Evolutionary conservation across 2,888 invertebrate genomes (phyloP), one percentile per base, ranked within the genome.

Genomic region (Chromoteleia sp.): DNA sequence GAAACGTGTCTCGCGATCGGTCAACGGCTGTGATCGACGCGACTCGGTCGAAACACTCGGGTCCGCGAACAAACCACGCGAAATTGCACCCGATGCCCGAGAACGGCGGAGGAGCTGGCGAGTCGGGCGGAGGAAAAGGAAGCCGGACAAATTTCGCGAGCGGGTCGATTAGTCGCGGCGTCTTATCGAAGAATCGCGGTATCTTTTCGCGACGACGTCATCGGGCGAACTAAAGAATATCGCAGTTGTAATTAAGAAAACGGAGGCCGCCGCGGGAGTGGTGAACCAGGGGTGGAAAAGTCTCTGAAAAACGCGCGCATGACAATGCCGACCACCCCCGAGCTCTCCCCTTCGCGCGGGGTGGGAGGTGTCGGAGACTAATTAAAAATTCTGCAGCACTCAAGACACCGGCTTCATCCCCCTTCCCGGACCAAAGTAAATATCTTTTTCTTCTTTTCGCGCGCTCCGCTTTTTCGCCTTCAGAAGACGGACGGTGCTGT

Each of bases 221-320:
- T 90, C 89, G 88, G 89, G 90, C 89, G 87, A 89, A 91, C 91
- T 91, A 91, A 91, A 90, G 90, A 91, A 91, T 90, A 91, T 89
- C 90, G 89, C 88, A 88, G 90, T 89, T 89, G 90, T 91, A 91
- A 91, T 91, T 91, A 91, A 91, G 91, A 91, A 91, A 91, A 89
- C 89, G 89, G 87, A 88, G 89, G 86, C 63, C 84, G 86, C 84
- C 85, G 85, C 79, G 71, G 74, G 83, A 63, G 73, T 75, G 82
- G 91, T 91, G 91, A 91, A 88, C 86, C 86, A 86, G 88, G 90
- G 91, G 88, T 90, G 90, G 89, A 89, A 91, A 89, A 90, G 89
- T 89, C 87, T 87, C 79, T 88, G 89, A 91, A 91, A 91, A 91
- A 91, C 89, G 89, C 89, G 91, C 91, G 92, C 92, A 92, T 91